Evolutionary conservation across 1,140 invertebrate species (phyloP).

Genomic region (Drosophila kurseongensis): DNA sequence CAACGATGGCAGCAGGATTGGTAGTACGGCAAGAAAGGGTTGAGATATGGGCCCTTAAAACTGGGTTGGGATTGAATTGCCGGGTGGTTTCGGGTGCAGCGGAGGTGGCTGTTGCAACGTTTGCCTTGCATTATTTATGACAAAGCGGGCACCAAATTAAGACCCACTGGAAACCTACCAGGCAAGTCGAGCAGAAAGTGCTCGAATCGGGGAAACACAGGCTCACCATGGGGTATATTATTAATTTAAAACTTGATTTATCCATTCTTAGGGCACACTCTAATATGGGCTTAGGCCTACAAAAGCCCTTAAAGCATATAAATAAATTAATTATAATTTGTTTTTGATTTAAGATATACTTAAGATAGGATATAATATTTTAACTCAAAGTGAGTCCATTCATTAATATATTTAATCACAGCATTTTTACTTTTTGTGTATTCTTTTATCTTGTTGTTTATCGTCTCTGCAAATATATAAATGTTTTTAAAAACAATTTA

Average conservation of each 20-base stretch:
- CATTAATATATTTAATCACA: too few relatives aligned
- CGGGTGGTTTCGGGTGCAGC: neutral
- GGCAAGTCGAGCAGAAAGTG: slow-evolving; percentile 28
- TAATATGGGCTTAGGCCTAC: neutral
- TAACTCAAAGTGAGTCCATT: too few relatives aligned
- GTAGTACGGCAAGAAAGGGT: slow-evolving; percentile 5
- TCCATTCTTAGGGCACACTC: neutral
- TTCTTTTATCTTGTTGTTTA: too few relatives aligned
- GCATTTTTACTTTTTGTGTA: too few relatives aligned
- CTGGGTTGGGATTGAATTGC: slow-evolving; percentile 4
- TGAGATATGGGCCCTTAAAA: neutral
- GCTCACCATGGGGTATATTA: neutral
- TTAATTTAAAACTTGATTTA: slow-evolving; percentile 3
- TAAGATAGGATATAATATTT: too few relatives aligned
- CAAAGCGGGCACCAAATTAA: slow-evolving; percentile 73
- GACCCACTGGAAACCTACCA: slow-evolving; percentile 31
- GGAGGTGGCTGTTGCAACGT: slow-evolving; percentile 25
- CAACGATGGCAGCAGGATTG: slow-evolving; percentile 11
- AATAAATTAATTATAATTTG: neutral
- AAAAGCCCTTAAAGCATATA: too few relatives aligned
- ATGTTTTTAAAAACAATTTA: too few relatives aligned
- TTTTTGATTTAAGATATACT: neutral
- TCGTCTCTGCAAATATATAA: too few relatives aligned
- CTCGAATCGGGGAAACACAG: neutral
- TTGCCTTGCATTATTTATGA: slow-evolving; percentile 80